These are phyloP conservation scores for Potamilus streckersoni DNA, from an alignment of 1,140 invertebrate genomes.

Conservation along the genomic window DNA sequence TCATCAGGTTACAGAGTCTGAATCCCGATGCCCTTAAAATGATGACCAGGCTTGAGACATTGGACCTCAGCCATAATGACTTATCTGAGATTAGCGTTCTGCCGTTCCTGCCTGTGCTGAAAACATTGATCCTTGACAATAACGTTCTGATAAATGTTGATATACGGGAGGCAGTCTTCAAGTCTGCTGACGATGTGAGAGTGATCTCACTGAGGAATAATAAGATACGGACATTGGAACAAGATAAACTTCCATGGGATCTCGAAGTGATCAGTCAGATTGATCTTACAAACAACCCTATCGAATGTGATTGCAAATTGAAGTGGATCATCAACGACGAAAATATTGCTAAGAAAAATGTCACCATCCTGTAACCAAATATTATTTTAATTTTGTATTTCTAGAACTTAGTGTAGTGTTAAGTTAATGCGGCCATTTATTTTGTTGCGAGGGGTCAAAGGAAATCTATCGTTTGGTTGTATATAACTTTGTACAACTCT, in stretches of 20 bases:
- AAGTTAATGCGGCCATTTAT: too few species aligned
- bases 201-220: constrained; percentile 11
- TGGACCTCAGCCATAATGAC: constrained; percentile 27
- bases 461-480: not conserved
- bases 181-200: constrained; percentile 5
- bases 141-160: constrained; percentile 8
- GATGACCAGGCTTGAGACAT: constrained; percentile 6
- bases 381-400: not conserved
- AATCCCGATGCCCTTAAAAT: constrained; percentile 11
- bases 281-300: constrained; percentile 13
- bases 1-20: not conserved
- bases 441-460: not conserved
- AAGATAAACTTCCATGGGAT: constrained; percentile 17
- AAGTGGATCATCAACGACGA: constrained; percentile 14
- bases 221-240: constrained; percentile 10
- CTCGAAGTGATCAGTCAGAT: constrained; percentile 5
- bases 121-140: constrained; percentile 16
- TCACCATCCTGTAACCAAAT: not conserved
- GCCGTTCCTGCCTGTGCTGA: constrained; percentile 16
- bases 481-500: not conserved
- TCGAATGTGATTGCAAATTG: constrained; percentile 27
- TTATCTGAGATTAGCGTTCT: constrained; percentile 6
- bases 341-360: not conserved
- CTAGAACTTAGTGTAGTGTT: not conserved
- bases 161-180: constrained; percentile 2